Percentiles rank a stretch among this genome's conserved stretches.
Conservation (phyloP, 1,140 invertebrate genomes). For the Mactra quadrangularis region DNA sequence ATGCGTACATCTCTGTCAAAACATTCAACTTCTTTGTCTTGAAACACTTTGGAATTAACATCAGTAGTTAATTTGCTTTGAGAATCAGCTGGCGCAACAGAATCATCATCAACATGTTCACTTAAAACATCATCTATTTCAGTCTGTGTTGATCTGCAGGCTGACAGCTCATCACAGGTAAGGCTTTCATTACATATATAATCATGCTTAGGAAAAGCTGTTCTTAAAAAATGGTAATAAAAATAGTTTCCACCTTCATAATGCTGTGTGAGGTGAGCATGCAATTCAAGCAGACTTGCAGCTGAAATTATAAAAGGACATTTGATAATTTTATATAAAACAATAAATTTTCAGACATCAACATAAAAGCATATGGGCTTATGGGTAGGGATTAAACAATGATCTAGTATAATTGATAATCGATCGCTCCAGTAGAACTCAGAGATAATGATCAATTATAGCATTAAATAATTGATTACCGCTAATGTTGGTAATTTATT, state of each 20-base stretch:
- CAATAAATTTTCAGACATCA: not conserved
- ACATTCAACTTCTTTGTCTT: too few relatives aligned
- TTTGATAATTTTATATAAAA: not conserved
- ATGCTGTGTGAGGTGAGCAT: slow-evolving; percentile 11
- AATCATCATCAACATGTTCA: not conserved
- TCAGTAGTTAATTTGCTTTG: too few relatives aligned
- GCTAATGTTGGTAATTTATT: not conserved
- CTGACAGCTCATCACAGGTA: not conserved
- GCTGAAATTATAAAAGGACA: not conserved
- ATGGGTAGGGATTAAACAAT: not conserved
- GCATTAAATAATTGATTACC: not conserved
- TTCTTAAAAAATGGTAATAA: slow-evolving; percentile 23
- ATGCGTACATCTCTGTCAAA: too few relatives aligned
- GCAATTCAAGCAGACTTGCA: not conserved
- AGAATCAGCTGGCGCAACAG: not conserved
- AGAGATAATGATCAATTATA: not conserved
- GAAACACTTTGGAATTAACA: too few relatives aligned
- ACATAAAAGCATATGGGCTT: not conserved
- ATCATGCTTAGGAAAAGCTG: slow-evolving; percentile 28
- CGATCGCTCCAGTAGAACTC: not conserved
- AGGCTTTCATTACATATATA: slow-evolving; percentile 1
- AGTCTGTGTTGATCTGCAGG: not conserved
- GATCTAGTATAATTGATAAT: not conserved
- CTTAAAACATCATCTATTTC: not conserved
- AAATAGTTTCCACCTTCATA: slow-evolving; percentile 26